These are phyloP conservation scores for Pampusana beccarii DNA, from an alignment of 2,113 vertebrate species.

Conservation along the genomic window DNA sequence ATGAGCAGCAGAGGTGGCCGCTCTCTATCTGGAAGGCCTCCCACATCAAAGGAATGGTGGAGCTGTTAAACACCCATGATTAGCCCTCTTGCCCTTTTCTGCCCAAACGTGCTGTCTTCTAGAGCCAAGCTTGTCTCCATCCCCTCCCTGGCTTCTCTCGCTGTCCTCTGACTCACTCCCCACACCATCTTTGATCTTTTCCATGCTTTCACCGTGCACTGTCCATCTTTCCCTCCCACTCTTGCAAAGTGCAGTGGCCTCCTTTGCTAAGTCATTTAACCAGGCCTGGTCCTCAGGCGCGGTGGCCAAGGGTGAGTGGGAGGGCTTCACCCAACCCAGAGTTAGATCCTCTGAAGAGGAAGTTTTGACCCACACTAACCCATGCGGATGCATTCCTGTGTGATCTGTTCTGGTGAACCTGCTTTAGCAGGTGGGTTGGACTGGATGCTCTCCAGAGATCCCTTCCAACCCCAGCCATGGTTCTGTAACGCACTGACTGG, in stretches of 20 bases:
- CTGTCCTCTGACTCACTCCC: background rate
- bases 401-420: no score
- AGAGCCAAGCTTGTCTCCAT: background rate
- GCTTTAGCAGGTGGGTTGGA: no score
- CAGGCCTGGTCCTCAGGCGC: background rate
- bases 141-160: background rate
- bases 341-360: background rate
- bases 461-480: no score
- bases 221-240: background rate
- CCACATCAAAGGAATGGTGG: background rate
- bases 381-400: no score
- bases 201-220: background rate
- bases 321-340: background rate
- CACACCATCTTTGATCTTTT: background rate
- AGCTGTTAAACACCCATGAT: background rate
- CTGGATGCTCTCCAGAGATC: no score
- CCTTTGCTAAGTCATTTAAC: background rate
- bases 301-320: background rate
- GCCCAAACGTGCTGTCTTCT: background rate
- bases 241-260: background rate
- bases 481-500: background rate
- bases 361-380: background rate
- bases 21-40: background rate
- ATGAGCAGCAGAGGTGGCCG: background rate
- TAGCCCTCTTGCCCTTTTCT: background rate